Conservation (phyloP, 2,797 vertebrate species). For the Podarcis siculus region DNA sequence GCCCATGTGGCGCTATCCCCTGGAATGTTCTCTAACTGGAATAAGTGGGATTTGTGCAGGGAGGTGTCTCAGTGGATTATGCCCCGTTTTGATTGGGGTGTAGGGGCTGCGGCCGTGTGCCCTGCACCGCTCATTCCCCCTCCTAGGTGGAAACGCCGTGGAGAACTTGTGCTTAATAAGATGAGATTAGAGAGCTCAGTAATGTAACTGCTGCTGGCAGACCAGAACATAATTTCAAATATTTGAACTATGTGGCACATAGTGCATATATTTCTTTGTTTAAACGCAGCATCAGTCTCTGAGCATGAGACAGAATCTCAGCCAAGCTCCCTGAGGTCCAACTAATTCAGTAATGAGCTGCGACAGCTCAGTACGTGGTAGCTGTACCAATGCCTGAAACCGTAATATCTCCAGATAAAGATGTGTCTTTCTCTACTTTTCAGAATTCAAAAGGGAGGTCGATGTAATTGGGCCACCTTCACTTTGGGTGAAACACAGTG, state of each 20-base stretch:
- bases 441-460: slow-evolving; percentile 41
- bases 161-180: slow-evolving; percentile 54
- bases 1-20: background rate
- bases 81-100: background rate
- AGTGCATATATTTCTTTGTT: slow-evolving; percentile 38
- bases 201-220: slow-evolving; percentile 36
- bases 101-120: background rate
- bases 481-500: slow-evolving; percentile 42
- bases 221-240: slow-evolving; percentile 31
- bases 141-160: background rate
- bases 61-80: too few relatives aligned
- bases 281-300: slow-evolving; percentile 15
- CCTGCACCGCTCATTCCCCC: background rate
- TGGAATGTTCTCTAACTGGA: background rate
- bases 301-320: slow-evolving; percentile 49
- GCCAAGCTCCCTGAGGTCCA: slow-evolving; percentile 43
- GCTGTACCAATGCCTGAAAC: slow-evolving; percentile 30
- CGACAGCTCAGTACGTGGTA: slow-evolving; percentile 43
- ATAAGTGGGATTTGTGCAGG: background rate
- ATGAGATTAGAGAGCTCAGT: slow-evolving; percentile 14
- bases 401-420: slow-evolving; percentile 32
- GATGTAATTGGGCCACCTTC: slow-evolving; percentile 41
- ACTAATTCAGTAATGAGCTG: slow-evolving; percentile 52
- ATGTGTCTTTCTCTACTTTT: background rate
- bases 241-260: slow-evolving; percentile 35